Evolutionary conservation across 2,113 vertebrate species (phyloP).

Genomic region (Tragulus kanchil): DNA sequence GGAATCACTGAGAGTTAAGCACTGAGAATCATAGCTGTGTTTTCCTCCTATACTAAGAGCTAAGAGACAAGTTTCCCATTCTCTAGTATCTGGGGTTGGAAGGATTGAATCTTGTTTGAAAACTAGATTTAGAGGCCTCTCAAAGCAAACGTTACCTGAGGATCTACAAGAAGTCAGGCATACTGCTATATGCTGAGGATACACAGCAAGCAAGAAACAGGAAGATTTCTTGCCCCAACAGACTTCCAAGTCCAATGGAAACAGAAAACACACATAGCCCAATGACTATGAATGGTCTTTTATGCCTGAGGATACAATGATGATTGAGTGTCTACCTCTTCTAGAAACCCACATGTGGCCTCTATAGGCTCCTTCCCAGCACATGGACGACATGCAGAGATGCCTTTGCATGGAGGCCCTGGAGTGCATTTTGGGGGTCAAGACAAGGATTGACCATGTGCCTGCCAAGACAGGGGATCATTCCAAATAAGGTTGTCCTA

Average conservation of each 20-base stretch:
- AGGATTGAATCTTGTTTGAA: conserved; percentile 10
- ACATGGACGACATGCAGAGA: not conserved
- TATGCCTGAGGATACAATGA: no score
- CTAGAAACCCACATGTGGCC: conserved; percentile 19
- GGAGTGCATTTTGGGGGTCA: not conserved
- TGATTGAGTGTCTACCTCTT: conserved; percentile 28
- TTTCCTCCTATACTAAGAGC: not conserved
- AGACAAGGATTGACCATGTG: not conserved
- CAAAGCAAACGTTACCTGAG: conserved; percentile 44
- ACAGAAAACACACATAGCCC: not conserved
- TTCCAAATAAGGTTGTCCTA: not conserved
- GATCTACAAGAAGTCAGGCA: not conserved
- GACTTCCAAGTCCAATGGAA: not conserved
- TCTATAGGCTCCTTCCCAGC: not conserved
- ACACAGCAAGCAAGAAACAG: not conserved
- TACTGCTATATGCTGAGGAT: not conserved
- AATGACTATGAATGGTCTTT: no score
- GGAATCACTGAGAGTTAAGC: not conserved
- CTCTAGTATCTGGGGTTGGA: not conserved
- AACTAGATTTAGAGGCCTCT: not conserved
- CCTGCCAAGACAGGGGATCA: not conserved
- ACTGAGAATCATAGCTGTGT: conserved; percentile 11
- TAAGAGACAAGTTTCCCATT: not conserved
- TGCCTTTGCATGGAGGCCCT: not conserved
- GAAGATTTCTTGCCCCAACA: not conserved